Conservation (phyloP, 2,797 vertebrate genomes). For the Hydrocynus forskahlii region DNA sequence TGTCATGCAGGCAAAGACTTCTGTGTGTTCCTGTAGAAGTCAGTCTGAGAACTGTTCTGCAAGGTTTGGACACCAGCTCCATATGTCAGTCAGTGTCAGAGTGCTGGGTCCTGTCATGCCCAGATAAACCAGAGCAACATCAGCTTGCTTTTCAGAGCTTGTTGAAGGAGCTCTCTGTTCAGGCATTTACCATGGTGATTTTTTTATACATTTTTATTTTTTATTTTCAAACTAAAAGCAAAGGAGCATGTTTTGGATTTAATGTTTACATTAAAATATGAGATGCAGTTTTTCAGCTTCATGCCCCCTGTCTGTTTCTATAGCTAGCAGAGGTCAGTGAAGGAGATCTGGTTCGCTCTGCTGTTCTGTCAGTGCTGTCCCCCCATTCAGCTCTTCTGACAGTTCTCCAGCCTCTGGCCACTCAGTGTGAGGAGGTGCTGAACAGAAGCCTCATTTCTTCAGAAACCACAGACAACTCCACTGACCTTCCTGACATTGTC, state of each 20-base stretch:
- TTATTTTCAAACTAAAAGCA: background rate
- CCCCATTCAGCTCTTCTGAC: slow-evolving; percentile 79
- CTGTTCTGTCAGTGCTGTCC: slow-evolving; percentile 84
- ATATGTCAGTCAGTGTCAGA: slow-evolving; percentile 70
- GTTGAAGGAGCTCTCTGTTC: slow-evolving; percentile 69
- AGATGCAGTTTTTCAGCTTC: background rate
- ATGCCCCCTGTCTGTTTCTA: background rate
- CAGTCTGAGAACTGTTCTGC: slow-evolving; percentile 77
- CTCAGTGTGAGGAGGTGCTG: slow-evolving; percentile 52
- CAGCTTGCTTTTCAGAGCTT: slow-evolving; percentile 74
- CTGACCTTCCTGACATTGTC: slow-evolving; percentile 80
- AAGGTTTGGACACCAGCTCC: slow-evolving; percentile 71
- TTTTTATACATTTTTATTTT: background rate
- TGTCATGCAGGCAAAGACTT: slow-evolving; percentile 77
- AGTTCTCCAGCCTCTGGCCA: slow-evolving; percentile 69
- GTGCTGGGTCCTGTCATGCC: slow-evolving; percentile 83
- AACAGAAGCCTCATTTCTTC: slow-evolving; percentile 51
- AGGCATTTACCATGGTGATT: slow-evolving; percentile 82
- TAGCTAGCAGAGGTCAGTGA: slow-evolving; percentile 83
- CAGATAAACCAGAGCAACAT: slow-evolving; percentile 41
- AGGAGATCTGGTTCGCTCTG: slow-evolving; percentile 72
- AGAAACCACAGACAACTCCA: slow-evolving; percentile 57
- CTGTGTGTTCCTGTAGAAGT: slow-evolving; percentile 77
- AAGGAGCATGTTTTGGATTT: background rate
- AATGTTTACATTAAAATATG: background rate